Evolutionary conservation across 2,113 vertebrate species (phyloP), one percentile per base, ranked within the genome.

Genomic region (Ardeotis arabs): DNA sequence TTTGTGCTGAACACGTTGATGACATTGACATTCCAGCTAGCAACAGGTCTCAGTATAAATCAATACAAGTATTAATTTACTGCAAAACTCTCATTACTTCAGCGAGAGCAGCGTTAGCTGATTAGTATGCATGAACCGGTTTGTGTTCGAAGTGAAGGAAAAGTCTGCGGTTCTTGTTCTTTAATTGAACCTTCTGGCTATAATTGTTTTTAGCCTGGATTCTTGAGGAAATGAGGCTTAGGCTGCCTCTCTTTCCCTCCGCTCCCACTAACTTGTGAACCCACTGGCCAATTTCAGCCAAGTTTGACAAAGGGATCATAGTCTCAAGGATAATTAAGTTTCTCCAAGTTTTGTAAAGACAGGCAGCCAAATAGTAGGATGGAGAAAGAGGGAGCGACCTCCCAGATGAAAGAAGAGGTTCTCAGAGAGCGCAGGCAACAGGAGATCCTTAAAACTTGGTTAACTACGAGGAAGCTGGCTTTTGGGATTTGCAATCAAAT

Each of bases 171-270:
- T 88, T 89, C 87, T 89, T 84, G 87, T 93, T 92, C 60, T 94
- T 89, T 94, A 96, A 91, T 97, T 96, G 95, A 94, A 96, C 93
- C 95, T 95, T 83, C 93, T 95, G 93, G 90, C 93, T 96, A 70
- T 90, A 76, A 93, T 93, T 95, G 81, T 45, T 94, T 96, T 89
- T 89, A 96, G 91, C 66, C 77, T 89, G 73, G 53, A 63, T 96
- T 94, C 87, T 96, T 78, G 73, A 89, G 70, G 84, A 96, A 87
- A 84, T 87, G 49, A 87, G 77, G 77, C 53, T 95, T 93, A 84
- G 69, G 66, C 77, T 89, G 87, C 91, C 79, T 67, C 50, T 69
- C 50, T 63, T 63, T 85, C 59, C 52, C 33, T 89, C 47, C 56
- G 59, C 53, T 56, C 29, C 18, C 35, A 29, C 37, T 89, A 74